Evolutionary conservation across 2,888 invertebrate genomes (phyloP), one percentile per base, ranked within the genome.

Genomic region (Boloria selene): DNA sequence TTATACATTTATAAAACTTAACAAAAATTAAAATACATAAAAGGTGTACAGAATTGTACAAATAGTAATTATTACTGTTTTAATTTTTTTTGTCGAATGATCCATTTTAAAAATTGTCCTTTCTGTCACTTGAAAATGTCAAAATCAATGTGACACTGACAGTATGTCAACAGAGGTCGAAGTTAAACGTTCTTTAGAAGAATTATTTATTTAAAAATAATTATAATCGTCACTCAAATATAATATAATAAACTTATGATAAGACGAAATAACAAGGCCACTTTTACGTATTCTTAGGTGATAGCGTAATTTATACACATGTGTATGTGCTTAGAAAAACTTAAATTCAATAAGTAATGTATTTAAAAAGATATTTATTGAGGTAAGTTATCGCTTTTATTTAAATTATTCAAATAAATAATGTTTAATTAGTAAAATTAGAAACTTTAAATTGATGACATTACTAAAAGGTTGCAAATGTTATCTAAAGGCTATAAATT

Each of bases 331-430:
- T n/a, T n/a, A 3, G n/a, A 18, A 17, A 50, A 16, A 17, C 26
- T 60, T 13, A 61, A 55, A 55, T 10, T 49, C 44, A 17, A 3
- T 13, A 52, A 56, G 70, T 61, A 38, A 83, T 84, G 83, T 79
- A 78, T 52, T 63, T 82, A 3, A 79, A 75, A 76, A 80, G 69
- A 38, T 58, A 76, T 38, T 70, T 74, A 60, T 54, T 82, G n/a
- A 74, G 78, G 76, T 80, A 74, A 73, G 45, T 47, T 38, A 38
- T 38, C 10, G 31, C 10, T 17, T 64, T 4, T n/a, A 6, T 44
- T 0, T 18, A 49, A 49, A 17, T 50, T 18, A 22, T 13, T 13
- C 18, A 17, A 1, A n/a, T 17, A 16, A 14, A 49, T 50, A 17
- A 17, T 50, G n/a, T 52, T n/a, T 22, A 13, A 7, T 16, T 52